phyloP scores from a whole-genome alignment of 2,797 vertebrate species.

The Mormyrus hasselquistii region DNA sequence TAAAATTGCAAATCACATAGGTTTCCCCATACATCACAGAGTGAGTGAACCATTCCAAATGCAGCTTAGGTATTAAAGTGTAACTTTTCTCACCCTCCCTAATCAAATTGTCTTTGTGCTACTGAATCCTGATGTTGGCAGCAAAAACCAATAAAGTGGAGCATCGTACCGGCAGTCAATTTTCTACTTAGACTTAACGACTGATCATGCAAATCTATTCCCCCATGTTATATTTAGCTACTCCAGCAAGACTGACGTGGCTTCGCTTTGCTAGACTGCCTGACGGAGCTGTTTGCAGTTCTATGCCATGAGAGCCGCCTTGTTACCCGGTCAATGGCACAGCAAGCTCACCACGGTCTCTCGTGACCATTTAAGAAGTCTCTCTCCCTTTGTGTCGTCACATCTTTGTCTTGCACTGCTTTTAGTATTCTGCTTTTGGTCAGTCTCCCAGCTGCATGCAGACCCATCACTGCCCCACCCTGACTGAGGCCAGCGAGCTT shows the following conservation, averaged over 20 bases:
- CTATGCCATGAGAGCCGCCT: background rate
- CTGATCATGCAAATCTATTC: conserved; percentile 3
- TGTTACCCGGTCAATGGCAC: background rate
- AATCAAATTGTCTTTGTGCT: background rate
- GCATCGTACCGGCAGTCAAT: background rate
- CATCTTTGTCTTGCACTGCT: background rate
- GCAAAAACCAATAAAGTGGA: background rate
- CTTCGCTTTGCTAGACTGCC: background rate
- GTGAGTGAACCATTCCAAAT: background rate
- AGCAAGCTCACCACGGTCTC: background rate
- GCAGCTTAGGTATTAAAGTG: background rate
- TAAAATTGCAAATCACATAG: background rate
- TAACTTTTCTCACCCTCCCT: background rate
- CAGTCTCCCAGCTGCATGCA: background rate
- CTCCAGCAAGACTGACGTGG: background rate
- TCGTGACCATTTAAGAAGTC: background rate
- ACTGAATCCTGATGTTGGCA: background rate
- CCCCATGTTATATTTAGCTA: background rate
- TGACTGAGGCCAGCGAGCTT: background rate
- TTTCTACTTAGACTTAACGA: background rate
- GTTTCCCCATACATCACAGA: background rate
- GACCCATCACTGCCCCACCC: background rate
- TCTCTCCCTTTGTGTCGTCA: background rate
- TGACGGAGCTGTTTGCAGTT: background rate
- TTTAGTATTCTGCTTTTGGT: background rate